A percentile compares a stretch with the other conserved stretches of the same genome.
These are phyloP conservation scores for Ecliptopera silaceata DNA, from an alignment of 2,888 invertebrate species.

Conservation along the genomic window DNA sequence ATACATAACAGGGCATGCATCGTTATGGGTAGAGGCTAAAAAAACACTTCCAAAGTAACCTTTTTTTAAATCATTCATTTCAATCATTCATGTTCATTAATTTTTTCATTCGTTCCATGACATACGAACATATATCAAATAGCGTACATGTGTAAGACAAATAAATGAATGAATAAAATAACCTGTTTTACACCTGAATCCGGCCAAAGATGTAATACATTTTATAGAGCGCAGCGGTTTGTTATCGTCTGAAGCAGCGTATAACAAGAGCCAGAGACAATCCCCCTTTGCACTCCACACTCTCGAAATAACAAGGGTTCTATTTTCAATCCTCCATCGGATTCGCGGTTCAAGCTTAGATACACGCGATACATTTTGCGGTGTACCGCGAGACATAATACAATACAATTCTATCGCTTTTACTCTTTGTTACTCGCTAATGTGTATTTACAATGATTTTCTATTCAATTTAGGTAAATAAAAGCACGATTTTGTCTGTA, in stretches of 20 bases:
- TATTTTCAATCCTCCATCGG: slow-evolving; percentile 77
- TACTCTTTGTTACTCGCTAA: background rate
- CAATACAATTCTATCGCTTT: slow-evolving; percentile 1
- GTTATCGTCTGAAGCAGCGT: slow-evolving; percentile 76
- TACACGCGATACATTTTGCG: slow-evolving; percentile 16
- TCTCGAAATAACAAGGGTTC: slow-evolving; percentile 81
- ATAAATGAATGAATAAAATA: no score
- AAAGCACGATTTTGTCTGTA: no score
- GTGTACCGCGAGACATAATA: background rate
- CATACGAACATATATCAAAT: no score
- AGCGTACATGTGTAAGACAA: no score
- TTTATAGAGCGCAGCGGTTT: slow-evolving; percentile 54
- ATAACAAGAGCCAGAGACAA: slow-evolving; percentile 77
- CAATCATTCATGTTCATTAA: no score
- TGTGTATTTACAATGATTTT: no score
- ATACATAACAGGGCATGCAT: no score
- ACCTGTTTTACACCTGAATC: slow-evolving; percentile 5
- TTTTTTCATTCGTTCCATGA: no score
- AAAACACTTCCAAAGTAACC: no score
- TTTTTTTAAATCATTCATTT: no score
- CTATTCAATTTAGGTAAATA: no score
- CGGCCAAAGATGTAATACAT: slow-evolving; percentile 28
- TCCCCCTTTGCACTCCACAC: slow-evolving; percentile 75
- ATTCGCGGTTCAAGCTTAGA: slow-evolving; percentile 50
- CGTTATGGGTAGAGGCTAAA: no score